Base-by-base conservation (phyloP, 2,797 vertebrate genomes). In the Typhlichthys eigenmanni region DNA sequence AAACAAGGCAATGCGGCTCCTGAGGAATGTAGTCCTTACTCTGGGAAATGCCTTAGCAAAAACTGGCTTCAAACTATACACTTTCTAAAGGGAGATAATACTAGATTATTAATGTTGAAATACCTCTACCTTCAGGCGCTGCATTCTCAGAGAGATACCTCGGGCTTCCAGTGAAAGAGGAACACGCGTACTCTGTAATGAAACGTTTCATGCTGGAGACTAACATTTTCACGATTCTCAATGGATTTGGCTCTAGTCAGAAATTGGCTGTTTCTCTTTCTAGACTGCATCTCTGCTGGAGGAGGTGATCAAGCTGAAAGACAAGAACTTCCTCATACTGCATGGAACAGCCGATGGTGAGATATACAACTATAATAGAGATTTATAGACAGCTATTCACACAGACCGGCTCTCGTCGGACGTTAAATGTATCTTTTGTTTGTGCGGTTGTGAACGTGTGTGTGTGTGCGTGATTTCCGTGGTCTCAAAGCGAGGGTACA, bases 311-410 rank as follows among this genome's bases (percentile, higher is more conserved):
- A 93, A 90, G 71, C 88, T 95, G 55, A 93, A 92, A 78, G 87
- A 92, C 51, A 85, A 91, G 71, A 90, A 89, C 67, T 91, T 95
- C 58, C 91, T 95, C 11, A 85, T 95, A 65, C 71, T 93, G 4
- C 94, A 95, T 48, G 94, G 93, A 75, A 95, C 94, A 19, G 94
- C 93, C 67, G 94, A 95, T 69, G 93, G 94, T 95, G 78, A 85
- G 82, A 43, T 32, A 43, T 45, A 56, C 43, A 56, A 4, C 7
- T 43, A 9, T 43, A 43, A 9, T 9, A 43, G 8, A 43, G 38
- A 43, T 43, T 7, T 43, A 43, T 43, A 6, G 7, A 43, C 9
- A 43, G 7, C 10, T 43, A 43, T 9, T 43, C 9, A 2, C 38
- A 43, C 38, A 43, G 38, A 43, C 38, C 7, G 38, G 9, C 9